Conservation (phyloP, 2,888 invertebrate genomes). For the Microctonus brassicae region DNA sequence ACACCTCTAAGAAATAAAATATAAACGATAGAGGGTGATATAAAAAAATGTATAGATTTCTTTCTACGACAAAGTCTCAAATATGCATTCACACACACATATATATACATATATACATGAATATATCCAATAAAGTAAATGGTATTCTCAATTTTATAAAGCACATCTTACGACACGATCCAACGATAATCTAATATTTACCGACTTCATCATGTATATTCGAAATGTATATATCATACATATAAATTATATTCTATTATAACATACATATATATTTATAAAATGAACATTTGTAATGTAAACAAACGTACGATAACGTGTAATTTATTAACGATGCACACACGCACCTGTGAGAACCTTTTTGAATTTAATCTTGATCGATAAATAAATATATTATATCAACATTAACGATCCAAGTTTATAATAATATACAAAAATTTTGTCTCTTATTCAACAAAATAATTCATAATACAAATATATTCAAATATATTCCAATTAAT, state of each 20-base stretch:
- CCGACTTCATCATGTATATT: background rate
- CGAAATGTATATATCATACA: background rate
- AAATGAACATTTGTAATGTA: background rate
- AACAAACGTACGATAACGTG: slow-evolving; percentile 1
- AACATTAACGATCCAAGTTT: too few relatives aligned
- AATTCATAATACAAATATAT: too few relatives aligned
- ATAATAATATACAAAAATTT: too few relatives aligned
- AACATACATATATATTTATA: background rate
- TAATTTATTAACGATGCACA: background rate
- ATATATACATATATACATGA: too few relatives aligned
- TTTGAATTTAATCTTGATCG: background rate
- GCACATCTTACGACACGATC: background rate
- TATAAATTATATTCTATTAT: background rate
- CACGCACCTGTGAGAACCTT: background rate
- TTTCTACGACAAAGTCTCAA: too few relatives aligned
- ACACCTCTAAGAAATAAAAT: too few relatives aligned
- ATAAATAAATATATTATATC: background rate
- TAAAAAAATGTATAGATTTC: too few relatives aligned
- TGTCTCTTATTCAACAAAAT: too few relatives aligned
- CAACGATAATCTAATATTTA: slow-evolving; percentile 1
- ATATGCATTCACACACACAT: too few relatives aligned
- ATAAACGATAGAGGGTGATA: too few relatives aligned
- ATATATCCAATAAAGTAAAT: background rate
- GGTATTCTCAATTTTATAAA: background rate
- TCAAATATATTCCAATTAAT: too few relatives aligned